Conservation (phyloP, 2,797 vertebrate species). For the Onychomys arenicola region DNA sequence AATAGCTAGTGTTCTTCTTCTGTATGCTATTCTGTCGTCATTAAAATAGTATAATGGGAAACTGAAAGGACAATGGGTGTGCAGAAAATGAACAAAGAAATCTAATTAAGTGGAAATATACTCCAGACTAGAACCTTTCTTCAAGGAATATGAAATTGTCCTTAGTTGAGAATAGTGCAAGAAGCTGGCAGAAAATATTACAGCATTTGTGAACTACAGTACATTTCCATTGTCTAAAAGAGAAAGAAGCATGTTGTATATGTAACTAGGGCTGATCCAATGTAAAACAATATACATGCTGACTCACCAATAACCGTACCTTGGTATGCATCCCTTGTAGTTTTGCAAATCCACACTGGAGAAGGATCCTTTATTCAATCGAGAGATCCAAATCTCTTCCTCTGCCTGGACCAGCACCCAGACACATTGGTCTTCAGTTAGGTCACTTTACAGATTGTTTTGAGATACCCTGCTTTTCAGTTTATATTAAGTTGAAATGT, state of each 20-base stretch:
- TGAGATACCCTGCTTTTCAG: background rate
- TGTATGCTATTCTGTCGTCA: background rate
- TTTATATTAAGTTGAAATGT: background rate
- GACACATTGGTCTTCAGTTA: background rate
- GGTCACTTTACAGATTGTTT: background rate
- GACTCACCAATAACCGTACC: background rate
- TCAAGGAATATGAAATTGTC: background rate
- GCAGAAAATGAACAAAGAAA: background rate
- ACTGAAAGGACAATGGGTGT: conserved; percentile 2
- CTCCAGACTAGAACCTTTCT: background rate
- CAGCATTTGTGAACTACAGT: background rate
- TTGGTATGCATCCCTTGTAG: background rate
- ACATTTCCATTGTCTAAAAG: background rate
- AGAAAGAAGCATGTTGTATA: background rate
- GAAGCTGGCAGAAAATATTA: background rate
- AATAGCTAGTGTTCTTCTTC: background rate
- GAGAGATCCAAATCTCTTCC: background rate
- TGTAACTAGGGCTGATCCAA: background rate
- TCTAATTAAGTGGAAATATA: conserved; percentile 22
- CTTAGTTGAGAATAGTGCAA: background rate
- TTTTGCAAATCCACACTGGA: background rate
- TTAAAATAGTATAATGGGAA: background rate
- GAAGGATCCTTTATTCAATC: background rate
- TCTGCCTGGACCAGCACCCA: background rate
- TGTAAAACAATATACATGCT: background rate